A percentile compares a stretch with the other conserved stretches of the same genome.
Evolutionary conservation across 2,888 invertebrate species (phyloP).

Genomic region (Carcina quercana): DNA sequence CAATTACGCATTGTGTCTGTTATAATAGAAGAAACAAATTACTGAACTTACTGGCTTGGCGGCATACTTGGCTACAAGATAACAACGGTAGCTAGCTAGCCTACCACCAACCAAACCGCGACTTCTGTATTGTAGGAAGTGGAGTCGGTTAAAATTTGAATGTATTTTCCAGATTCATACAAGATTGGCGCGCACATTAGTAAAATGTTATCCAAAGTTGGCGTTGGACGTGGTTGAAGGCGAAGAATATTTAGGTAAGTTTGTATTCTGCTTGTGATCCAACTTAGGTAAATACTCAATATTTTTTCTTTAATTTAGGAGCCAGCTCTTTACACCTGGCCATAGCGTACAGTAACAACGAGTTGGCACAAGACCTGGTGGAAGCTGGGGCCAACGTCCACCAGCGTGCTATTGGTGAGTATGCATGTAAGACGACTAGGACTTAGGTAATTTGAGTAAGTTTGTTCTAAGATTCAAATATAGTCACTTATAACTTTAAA

Average conservation of each 20-base stretch:
- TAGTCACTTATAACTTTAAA: no score
- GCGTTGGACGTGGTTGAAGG: slow-evolving; percentile 97
- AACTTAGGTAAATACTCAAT: neutral
- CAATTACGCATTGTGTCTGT: no score
- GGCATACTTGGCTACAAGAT: no score
- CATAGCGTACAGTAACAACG: slow-evolving; percentile 97
- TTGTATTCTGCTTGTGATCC: slow-evolving; percentile 1
- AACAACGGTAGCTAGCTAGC: no score
- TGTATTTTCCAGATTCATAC: slow-evolving; percentile 73
- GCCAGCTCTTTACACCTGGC: slow-evolving; percentile 96
- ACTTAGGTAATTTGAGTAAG: no score
- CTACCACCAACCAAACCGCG: no score
- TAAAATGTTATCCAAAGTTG: slow-evolving; percentile 93
- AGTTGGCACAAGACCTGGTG: slow-evolving; percentile 93
- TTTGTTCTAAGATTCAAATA: no score
- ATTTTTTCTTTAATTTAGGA: slow-evolving; percentile 76
- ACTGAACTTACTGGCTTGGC: no score
- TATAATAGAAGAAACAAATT: no score
- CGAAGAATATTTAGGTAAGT: slow-evolving; percentile 93
- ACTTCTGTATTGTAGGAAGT: no score
- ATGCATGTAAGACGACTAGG: no score
- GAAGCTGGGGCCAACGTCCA: slow-evolving; percentile 94
- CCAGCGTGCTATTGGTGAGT: slow-evolving; percentile 90
- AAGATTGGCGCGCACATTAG: slow-evolving; percentile 88
- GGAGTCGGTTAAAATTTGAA: no score